phyloP scores from a whole-genome alignment of 2,888 invertebrate species.

The Acrobasis consociella region DNA sequence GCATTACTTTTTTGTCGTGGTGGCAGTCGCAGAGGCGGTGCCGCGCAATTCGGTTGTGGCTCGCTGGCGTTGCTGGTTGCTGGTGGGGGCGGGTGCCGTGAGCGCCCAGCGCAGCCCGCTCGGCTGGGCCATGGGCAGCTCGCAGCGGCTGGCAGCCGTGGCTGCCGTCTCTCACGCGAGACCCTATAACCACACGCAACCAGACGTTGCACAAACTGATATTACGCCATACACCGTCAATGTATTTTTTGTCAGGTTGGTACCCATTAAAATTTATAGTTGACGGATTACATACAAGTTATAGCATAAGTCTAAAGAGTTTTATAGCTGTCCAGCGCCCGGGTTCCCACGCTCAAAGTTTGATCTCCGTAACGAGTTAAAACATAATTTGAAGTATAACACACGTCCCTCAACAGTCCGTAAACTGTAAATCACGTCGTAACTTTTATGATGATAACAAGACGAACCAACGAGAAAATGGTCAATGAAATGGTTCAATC shows the following conservation, averaged over 20 bases:
- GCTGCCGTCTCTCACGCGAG: slow-evolving; percentile 74
- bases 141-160: slow-evolving; percentile 84
- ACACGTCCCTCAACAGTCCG: slow-evolving; percentile 5
- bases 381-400: slow-evolving; percentile 23
- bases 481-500: slow-evolving; percentile 25
- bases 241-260: slow-evolving; percentile 90
- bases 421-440: slow-evolving; percentile 44
- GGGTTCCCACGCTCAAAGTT: slow-evolving; percentile 14
- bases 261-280: slow-evolving; percentile 30
- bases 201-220: slow-evolving; percentile 60
- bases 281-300: not conserved
- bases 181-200: slow-evolving; percentile 74
- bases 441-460: slow-evolving; percentile 62
- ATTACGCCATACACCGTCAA: slow-evolving; percentile 77
- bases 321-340: not conserved
- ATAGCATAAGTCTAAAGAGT: not conserved
- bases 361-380: slow-evolving; percentile 15
- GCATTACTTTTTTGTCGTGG: slow-evolving; percentile 36
- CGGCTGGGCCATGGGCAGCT: slow-evolving; percentile 86
- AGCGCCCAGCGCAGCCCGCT: slow-evolving; percentile 78
- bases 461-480: slow-evolving; percentile 31
- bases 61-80: slow-evolving; percentile 64
- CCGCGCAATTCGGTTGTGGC: slow-evolving; percentile 67
- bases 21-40: slow-evolving; percentile 64
- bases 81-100: slow-evolving; percentile 64